phyloP scores from a whole-genome alignment of 2,797 vertebrate species.

The Sternarchorhynchus goeldii region DNA sequence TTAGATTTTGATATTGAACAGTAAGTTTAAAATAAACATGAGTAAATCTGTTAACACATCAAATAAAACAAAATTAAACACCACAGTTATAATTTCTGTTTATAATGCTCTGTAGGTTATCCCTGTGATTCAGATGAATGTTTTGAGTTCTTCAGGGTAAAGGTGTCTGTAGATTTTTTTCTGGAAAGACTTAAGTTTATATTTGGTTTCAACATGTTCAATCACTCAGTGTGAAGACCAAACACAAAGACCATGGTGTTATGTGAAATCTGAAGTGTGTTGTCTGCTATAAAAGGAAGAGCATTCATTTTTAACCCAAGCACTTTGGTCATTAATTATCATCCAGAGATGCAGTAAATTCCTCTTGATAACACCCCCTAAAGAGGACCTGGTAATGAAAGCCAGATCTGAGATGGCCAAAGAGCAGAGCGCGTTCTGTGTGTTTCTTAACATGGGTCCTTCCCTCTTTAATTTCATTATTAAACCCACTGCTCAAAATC shows the following conservation, averaged over 20 bases:
- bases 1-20: constrained; percentile 36
- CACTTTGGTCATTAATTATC: constrained; percentile 53
- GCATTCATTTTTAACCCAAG: constrained; percentile 32
- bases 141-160: constrained; percentile 3
- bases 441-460: constrained; percentile 32
- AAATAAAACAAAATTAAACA: constrained; percentile 18
- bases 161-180: neutral
- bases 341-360: constrained; percentile 58
- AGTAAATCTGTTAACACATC: neutral
- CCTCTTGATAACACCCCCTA: constrained; percentile 48
- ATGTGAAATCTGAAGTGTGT: constrained; percentile 48
- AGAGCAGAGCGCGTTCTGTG: constrained; percentile 27
- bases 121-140: neutral
- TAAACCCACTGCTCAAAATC: constrained; percentile 45
- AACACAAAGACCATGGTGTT: constrained; percentile 20
- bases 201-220: constrained; percentile 15
- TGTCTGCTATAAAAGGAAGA: constrained; percentile 39
- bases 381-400: constrained; percentile 45
- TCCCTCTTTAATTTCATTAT: constrained; percentile 42
- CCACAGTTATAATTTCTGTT: constrained; percentile 18
- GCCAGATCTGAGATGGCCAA: constrained; percentile 37
- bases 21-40: constrained; percentile 1
- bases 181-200: constrained; percentile 32
- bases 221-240: constrained; percentile 29
- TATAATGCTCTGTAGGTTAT: neutral